Evolutionary conservation across 2,113 vertebrate species (phyloP).

Genomic region (Leiothrix lutea): DNA sequence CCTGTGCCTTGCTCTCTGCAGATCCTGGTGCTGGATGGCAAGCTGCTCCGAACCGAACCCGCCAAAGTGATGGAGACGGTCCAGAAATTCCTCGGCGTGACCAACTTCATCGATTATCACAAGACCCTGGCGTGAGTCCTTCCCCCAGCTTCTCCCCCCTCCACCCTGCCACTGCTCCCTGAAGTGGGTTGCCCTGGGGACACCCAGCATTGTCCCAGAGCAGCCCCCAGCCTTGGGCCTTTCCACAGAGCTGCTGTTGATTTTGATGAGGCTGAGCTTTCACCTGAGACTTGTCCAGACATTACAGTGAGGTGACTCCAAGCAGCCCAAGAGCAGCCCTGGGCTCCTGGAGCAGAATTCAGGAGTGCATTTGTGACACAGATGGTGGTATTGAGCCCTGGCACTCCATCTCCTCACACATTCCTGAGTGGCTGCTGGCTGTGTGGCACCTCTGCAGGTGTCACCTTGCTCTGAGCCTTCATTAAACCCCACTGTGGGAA

Average conservation of each 20-base stretch:
- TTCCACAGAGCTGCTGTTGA: not conserved
- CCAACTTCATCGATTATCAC: constrained; percentile 89
- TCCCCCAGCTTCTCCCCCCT: not conserved
- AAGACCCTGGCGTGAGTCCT: constrained; percentile 91
- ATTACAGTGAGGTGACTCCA: accelerated
- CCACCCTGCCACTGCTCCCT: not conserved
- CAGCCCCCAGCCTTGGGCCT: not conserved
- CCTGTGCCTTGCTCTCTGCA: constrained; percentile 29
- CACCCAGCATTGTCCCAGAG: not conserved
- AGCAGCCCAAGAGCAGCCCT: not conserved
- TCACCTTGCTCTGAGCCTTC: not conserved
- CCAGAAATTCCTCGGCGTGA: constrained; percentile 89
- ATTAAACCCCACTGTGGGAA: not conserved
- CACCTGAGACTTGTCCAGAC: not conserved
- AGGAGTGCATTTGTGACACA: not conserved
- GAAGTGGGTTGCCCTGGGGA: not conserved
- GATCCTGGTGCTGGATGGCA: constrained; percentile 94
- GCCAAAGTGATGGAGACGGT: constrained; percentile 94
- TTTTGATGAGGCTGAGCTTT: not conserved
- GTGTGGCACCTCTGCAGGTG: not conserved
- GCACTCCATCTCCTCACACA: accelerated
- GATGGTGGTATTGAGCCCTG: not conserved
- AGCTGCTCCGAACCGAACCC: constrained; percentile 91
- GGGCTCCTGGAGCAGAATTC: not conserved
- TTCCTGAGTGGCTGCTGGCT: not conserved